Evolutionary conservation across 2,797 vertebrate species (phyloP).

Genomic region (Champsocephalus gunnari): DNA sequence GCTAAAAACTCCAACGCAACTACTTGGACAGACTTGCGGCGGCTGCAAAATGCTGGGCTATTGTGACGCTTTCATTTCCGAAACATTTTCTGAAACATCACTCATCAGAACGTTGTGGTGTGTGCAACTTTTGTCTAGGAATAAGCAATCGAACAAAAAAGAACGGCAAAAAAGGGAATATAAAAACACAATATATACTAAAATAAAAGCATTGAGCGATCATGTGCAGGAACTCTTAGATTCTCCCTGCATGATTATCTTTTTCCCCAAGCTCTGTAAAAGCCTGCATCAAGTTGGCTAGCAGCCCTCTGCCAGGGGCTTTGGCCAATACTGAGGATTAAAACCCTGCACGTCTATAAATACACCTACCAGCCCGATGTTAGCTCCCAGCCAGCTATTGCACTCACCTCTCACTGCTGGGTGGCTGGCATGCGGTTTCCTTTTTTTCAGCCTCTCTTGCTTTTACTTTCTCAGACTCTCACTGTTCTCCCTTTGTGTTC

Average conservation of each 20-base stretch:
- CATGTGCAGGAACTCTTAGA: conserved; percentile 61
- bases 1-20: neutral
- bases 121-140: neutral
- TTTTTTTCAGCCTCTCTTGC: conserved; percentile 34
- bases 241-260: conserved; percentile 62
- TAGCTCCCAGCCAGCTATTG: conserved; percentile 71
- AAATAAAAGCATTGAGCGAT: conserved; percentile 30
- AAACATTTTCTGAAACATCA: neutral
- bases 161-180: neutral
- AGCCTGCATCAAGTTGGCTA: conserved; percentile 75
- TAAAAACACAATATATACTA: neutral
- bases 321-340: conserved; percentile 83
- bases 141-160: neutral
- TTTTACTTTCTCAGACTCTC: conserved; percentile 45
- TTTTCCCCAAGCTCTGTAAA: conserved; percentile 65
- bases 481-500: conserved; percentile 33
- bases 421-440: conserved; percentile 53
- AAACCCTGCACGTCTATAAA: conserved; percentile 84
- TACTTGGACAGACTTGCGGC: neutral
- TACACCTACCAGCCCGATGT: conserved; percentile 79
- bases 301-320: conserved; percentile 74
- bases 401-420: conserved; percentile 71
- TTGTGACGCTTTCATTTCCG: neutral
- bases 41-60: neutral
- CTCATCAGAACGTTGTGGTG: neutral